A percentile compares a stretch with the other conserved stretches of the same genome.
Evolutionary conservation across 2,888 invertebrate genomes (phyloP).

Genomic region (Heliconius aoede): DNA sequence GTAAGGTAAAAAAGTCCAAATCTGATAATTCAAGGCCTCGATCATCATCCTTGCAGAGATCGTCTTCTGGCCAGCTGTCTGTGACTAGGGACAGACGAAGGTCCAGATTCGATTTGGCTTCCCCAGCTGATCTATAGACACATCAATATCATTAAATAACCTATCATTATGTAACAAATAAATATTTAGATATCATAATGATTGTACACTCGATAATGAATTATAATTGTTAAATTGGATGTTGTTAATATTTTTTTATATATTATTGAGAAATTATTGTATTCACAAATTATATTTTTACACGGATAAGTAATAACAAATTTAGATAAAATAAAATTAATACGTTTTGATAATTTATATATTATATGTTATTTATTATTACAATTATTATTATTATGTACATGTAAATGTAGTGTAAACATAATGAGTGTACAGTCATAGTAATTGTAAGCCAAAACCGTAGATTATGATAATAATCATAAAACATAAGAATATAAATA

Average conservation of each 20-base stretch:
- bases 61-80: constrained; percentile 74
- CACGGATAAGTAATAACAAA: neutral
- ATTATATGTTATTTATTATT: constrained; percentile 10
- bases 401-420: constrained; percentile 6
- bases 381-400: neutral
- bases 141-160: constrained; percentile 40
- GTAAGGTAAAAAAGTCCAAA: constrained; percentile 78
- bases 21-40: constrained; percentile 73
- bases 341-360: constrained; percentile 13
- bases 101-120: constrained; percentile 73
- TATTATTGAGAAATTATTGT: constrained; percentile 7
- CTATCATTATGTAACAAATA: constrained; percentile 32
- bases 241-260: neutral
- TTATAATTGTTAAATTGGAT: constrained; percentile 11
- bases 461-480: constrained; percentile 23
- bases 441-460: neutral
- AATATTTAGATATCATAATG: constrained; percentile 14
- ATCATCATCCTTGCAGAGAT: constrained; percentile 75
- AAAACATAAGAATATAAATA: constrained; percentile 12
- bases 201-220: constrained; percentile 9
- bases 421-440: constrained; percentile 7
- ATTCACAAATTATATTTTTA: constrained; percentile 8
- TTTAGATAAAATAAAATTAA: constrained; percentile 6
- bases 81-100: constrained; percentile 70
- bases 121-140: constrained; percentile 67